These are phyloP conservation scores for Clarias platycephalus DNA, from an alignment of 2,797 vertebrate genomes.

Conservation along the genomic window DNA sequence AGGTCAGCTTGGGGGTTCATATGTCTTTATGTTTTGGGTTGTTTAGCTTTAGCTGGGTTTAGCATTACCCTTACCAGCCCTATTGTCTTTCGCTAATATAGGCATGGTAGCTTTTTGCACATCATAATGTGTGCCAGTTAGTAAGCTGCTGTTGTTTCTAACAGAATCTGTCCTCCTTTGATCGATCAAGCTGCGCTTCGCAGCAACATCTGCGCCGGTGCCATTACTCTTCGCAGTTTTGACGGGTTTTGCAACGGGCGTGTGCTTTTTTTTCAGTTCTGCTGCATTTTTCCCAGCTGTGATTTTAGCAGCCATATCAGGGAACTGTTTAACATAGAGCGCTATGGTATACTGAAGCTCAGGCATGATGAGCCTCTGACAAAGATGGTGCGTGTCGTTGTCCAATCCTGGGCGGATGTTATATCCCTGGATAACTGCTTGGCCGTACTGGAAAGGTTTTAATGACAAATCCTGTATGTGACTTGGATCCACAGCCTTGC, in stretches of 20 bases:
- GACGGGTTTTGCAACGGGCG: not conserved
- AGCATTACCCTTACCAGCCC: not conserved
- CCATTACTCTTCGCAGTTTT: not conserved
- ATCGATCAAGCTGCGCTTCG: not conserved
- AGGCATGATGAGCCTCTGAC: slow-evolving; percentile 76
- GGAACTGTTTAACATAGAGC: slow-evolving; percentile 78
- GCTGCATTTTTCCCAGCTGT: not conserved
- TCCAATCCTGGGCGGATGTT: slow-evolving; percentile 74
- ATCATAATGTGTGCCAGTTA: not conserved
- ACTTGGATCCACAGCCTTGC: slow-evolving; percentile 62
- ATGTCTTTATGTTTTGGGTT: not conserved
- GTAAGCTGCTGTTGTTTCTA: not conserved
- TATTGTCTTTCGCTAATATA: not conserved
- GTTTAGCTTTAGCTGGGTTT: not conserved
- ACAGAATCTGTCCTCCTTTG: not conserved
- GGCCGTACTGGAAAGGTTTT: slow-evolving; percentile 80
- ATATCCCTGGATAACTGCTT: slow-evolving; percentile 82
- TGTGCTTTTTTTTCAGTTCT: not conserved
- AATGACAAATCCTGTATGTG: slow-evolving; percentile 69
- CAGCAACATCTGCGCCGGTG: not conserved
- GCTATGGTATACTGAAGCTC: slow-evolving; percentile 80
- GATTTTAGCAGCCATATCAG: slow-evolving; percentile 49
- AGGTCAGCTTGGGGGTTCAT: not conserved
- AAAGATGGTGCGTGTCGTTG: slow-evolving; percentile 62
- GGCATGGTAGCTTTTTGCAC: not conserved